Conservation (phyloP, 1,140 invertebrate genomes). For the Musca domestica region DNA sequence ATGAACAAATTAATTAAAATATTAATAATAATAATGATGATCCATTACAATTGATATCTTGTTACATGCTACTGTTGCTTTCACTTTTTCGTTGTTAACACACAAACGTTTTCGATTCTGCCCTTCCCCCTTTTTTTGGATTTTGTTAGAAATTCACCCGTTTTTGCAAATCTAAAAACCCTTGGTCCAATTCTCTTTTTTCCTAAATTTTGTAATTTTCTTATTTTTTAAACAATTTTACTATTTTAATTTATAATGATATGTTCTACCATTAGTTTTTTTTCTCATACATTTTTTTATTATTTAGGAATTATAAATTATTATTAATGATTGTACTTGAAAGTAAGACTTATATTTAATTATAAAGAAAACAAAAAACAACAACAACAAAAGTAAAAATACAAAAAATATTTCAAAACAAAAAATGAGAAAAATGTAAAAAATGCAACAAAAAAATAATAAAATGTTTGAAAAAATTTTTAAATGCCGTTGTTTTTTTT, state of each 20-base stretch:
- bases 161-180: too few relatives aligned
- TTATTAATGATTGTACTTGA: constrained; percentile 30
- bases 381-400: constrained; percentile 18
- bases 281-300: constrained; percentile 15
- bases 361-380: constrained; percentile 10
- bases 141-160: too few relatives aligned
- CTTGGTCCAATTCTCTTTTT: not conserved
- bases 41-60: too few relatives aligned
- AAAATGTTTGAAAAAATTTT: constrained; percentile 13
- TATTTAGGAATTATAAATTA: constrained; percentile 26
- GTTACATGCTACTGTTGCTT: too few relatives aligned
- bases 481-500: not conserved
- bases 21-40: too few relatives aligned
- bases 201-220: not conserved
- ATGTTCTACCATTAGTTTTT: not conserved
- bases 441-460: constrained; percentile 12
- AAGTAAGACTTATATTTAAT: constrained; percentile 30
- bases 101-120: too few relatives aligned
- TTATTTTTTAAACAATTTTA: not conserved
- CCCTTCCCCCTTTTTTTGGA: too few relatives aligned
- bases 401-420: not conserved
- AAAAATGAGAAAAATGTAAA: constrained; percentile 13
- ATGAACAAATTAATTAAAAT: not conserved
- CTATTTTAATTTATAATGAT: not conserved
- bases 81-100: not conserved